Conservation (phyloP, 2,797 vertebrate species). For the Fringilla coelebs region DNA sequence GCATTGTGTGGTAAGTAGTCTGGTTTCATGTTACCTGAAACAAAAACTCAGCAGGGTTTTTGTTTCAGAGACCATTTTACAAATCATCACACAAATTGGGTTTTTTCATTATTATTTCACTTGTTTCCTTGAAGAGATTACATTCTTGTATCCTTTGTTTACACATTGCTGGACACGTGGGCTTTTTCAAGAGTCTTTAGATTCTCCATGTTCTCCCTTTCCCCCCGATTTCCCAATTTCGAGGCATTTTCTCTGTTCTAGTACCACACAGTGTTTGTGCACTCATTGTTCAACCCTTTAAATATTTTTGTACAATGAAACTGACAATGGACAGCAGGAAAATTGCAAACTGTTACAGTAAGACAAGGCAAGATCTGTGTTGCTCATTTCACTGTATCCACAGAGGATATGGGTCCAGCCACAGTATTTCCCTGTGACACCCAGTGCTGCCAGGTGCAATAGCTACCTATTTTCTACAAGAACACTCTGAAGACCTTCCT, state of each 20-base stretch:
- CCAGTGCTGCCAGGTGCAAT: background rate
- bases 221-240: background rate
- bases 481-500: background rate
- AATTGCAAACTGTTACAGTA: background rate
- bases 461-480: background rate
- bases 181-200: background rate
- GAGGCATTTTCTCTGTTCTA: background rate
- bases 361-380: background rate
- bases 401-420: background rate
- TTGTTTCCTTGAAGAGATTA: background rate
- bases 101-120: background rate
- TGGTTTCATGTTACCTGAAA: background rate
- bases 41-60: background rate
- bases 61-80: background rate
- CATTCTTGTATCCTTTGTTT: background rate
- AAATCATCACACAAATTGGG: background rate
- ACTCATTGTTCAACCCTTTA: background rate
- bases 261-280: background rate
- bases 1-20: background rate
- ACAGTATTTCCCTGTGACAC: accelerated
- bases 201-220: background rate
- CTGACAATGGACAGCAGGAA: background rate
- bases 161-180: background rate
- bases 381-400: background rate
- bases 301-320: background rate